phyloP scores from a whole-genome alignment of 2,888 invertebrate genomes.

The Standfussiana lucernea region DNA sequence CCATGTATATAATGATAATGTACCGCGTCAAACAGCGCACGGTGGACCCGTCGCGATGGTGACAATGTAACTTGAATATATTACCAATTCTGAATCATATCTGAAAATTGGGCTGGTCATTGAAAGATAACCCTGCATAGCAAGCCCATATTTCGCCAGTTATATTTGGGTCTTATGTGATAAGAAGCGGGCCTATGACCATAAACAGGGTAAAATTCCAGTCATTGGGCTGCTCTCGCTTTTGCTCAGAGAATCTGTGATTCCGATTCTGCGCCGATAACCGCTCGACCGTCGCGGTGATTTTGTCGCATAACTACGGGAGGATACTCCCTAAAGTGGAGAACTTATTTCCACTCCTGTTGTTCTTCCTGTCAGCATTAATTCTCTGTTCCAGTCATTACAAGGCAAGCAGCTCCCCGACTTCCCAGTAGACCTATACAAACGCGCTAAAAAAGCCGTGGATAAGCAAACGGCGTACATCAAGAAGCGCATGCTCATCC shows the following conservation, averaged over 20 bases:
- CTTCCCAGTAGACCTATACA: conserved; percentile 80
- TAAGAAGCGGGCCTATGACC: not conserved
- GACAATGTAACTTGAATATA: not conserved
- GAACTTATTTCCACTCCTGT: not conserved
- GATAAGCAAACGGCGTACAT: conserved; percentile 82
- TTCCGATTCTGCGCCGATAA: not conserved
- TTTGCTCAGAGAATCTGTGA: no score
- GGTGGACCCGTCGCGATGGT: not conserved
- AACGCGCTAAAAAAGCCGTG: conserved; percentile 77
- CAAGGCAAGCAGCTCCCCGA: conserved; percentile 78
- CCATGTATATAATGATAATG: no score
- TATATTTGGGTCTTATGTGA: not conserved
- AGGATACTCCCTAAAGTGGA: not conserved
- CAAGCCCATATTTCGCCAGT: not conserved
- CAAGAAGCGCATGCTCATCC: conserved; percentile 82
- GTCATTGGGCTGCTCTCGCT: not conserved
- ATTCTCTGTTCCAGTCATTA: conserved; percentile 73
- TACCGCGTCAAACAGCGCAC: no score
- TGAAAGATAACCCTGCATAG: not conserved
- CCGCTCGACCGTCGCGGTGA: no score
- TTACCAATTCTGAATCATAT: no score
- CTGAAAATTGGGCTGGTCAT: not conserved
- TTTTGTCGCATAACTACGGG: no score
- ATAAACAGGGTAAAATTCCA: not conserved
- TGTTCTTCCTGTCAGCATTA: not conserved